Base-by-base conservation (phyloP, 2,888 invertebrate species). In the Euzophera pinguis region DNA sequence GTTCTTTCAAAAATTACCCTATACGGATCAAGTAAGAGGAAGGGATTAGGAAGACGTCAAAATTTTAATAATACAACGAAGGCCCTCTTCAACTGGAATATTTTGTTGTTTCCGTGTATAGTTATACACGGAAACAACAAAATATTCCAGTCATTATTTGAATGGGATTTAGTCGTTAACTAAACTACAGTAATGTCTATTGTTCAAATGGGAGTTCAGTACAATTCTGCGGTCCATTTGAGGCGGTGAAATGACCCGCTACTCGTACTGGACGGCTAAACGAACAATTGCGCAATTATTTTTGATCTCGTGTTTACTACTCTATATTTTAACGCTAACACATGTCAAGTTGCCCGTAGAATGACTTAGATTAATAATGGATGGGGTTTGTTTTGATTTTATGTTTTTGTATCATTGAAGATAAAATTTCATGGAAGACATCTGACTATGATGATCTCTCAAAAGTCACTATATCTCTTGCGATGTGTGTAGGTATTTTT, bases 191-290 rank as follows among this genome's bases (percentile, higher is more conserved):
- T 69, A 69, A 73, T 68, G 71, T 59, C 64, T 71, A 77, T 79
- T 81, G 80, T 81, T 75, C 76, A 69, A 65, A 67, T 57, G 69
- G 65, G 62, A 65, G 69, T 73, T 71, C 62, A 53, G 69, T 68
- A 73, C 78, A 74, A 78, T 80, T 76, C 72, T 63, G 79, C 62
- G 76, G 76, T 69, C 73, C 75, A 76, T 81, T 80, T 75, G 76
- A 62, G 78, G 75, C 55, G 59, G 55, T 56, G 56, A 49, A 60
- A 55, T 56, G 52, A 52, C 59, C 61, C 63, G 61, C 65, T 62
- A 62, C 62, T n/a, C 3, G 22, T 5, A 22, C 50, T 65, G 61
- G 17, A 59, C 54, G 60, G 53, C 48, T 58, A 50, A 62, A 55
- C 49, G 38, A 32, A 41, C 39, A 50, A 50, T 50, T 22, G 22